Base-by-base conservation (phyloP, 2,797 vertebrate species). In the Nannoperca obscura region DNA sequence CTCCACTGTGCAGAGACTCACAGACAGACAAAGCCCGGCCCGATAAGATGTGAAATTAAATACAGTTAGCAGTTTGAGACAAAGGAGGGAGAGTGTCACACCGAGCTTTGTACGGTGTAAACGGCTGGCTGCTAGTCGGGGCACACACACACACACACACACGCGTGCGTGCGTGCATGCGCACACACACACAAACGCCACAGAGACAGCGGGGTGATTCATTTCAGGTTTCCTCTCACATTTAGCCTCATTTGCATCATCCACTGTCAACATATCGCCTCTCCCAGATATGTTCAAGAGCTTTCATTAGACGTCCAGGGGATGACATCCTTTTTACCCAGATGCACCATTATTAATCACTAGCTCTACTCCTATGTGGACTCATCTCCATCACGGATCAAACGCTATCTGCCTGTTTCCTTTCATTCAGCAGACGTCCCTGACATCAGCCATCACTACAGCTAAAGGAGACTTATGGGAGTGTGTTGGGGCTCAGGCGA, bases 31-130 rank as follows among this genome's bases (percentile, higher is more conserved):
- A 95, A 95, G 95, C 89, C 82, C 55, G 83, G 93, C 83, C 88
- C 78, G 95, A 96, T 93, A 96, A 96, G 95, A 94, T 91, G 82
- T 83, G 91, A 94, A 97, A 96, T 95, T 95, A 96, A 95, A 96
- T 95, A 96, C 94, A 96, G 94, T 96, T 94, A 96, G 93, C 91
- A 95, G 94, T 94, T 92, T 91, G 87, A 95, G 94, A 95, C 94
- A 94, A 94, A 91, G 86, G 89, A 91, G 86, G 47, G 78, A 90
- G 94, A 94, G 94, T 92, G 87, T 94, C 87, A 95, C 92, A 92
- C 68, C 88, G 81, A 92, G 94, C 90, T 94, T 91, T 89, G 85
- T 90, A 84, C 86, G 62, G 60, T 85, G 88, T 89, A 90, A 94
- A 94, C 88, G 90, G 92, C 91, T 88, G 88, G 85, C 88, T 90